These are phyloP conservation scores for Pitta sordida DNA, from an alignment of 2,113 vertebrate species.

Conservation along the genomic window DNA sequence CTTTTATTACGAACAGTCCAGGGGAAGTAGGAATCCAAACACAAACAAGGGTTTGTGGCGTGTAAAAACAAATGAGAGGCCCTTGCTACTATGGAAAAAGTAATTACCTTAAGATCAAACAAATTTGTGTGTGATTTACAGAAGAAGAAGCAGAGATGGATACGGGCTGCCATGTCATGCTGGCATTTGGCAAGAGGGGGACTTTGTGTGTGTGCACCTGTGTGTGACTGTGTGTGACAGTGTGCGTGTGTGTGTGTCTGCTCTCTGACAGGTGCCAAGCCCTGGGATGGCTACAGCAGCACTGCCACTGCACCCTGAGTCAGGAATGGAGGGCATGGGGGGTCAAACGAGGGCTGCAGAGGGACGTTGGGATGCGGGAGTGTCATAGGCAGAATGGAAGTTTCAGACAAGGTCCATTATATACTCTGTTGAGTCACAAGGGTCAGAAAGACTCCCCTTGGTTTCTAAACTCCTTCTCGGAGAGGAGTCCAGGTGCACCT, in stretches of 20 bases:
- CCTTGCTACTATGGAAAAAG: neutral
- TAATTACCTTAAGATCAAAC: neutral
- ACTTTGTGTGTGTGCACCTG: neutral
- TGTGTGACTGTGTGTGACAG: neutral
- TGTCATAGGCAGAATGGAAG: neutral
- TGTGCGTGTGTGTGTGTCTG: neutral
- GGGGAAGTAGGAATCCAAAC: neutral
- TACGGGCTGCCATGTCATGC: neutral
- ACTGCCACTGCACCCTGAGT: neutral
- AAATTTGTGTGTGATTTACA: neutral
- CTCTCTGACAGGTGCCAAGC: neutral
- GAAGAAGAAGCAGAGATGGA: neutral
- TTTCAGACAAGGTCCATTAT: neutral
- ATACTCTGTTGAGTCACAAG: neutral
- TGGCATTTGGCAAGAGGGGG: neutral
- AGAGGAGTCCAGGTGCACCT: neutral
- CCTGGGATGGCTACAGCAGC: neutral
- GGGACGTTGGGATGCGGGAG: neutral
- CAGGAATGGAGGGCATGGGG: neutral
- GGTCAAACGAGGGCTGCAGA: fast-evolving
- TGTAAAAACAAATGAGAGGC: neutral
- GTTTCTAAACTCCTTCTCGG: neutral
- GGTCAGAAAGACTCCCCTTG: neutral
- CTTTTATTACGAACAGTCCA: neutral
- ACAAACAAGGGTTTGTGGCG: neutral